Evolutionary conservation across 2,888 invertebrate genomes (phyloP), one percentile per base, ranked within the genome.

Genomic region (Acleris literana): DNA sequence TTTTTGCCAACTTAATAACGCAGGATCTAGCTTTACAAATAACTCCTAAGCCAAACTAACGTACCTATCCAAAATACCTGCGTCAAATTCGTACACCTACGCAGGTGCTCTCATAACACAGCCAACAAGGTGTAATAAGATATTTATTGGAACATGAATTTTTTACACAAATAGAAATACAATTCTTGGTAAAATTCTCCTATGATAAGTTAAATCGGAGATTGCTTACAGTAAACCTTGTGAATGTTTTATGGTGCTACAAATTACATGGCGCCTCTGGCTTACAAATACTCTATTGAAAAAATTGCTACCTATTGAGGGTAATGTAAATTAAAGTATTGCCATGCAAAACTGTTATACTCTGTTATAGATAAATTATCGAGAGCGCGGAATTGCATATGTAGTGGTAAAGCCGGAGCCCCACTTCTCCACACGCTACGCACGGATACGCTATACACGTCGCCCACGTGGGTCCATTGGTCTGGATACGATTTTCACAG

Each of bases 81-180:
- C 33, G 54, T 33, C 53, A 17, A 17, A 53, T 39, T 18, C 33
- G 39, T 39, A 54, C 33, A 33, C 54, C 33, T 13, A 54, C 33
- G 33, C 54, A 13, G 33, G 33, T 39, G 25, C 6, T 6, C 54
- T 17, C 13, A 9, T 18, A 54, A 39, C 39, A 54, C 25, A 25
- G 18, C 18, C 29, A 33, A 18, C 33, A 54, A 17, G 33, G 13
- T 33, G 33, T 17, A 33, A 4, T 11, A 11, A 17, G 18, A 54
- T 33, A 54, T 39, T 54, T 54, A 54, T 54, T 54, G 54, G 33
- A 18, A 54, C 54, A 13, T 54, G 20, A 54, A 54, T 18, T 13
- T 39, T 54, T 13, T 20, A 39, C 22, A 44, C 43, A 43, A 43
- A 43, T 43, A 55, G 20, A 39, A 39, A 6, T 18, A 17, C 7